These are phyloP conservation scores for Circaetus cinerascens DNA, from an alignment of 2,113 vertebrate genomes.

Conservation along the genomic window DNA sequence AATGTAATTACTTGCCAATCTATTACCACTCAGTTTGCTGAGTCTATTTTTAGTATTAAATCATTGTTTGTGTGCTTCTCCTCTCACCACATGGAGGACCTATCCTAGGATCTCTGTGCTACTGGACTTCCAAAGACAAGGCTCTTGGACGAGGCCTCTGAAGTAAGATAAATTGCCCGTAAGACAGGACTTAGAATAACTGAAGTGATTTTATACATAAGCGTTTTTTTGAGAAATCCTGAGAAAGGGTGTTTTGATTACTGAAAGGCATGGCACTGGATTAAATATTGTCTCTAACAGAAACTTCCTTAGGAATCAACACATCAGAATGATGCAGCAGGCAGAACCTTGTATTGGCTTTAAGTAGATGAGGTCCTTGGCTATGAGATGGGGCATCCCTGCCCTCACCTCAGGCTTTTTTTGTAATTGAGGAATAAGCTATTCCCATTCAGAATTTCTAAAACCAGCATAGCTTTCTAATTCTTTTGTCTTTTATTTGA, in stretches of 20 bases:
- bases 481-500: not conserved
- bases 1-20: conserved; percentile 32
- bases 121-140: not conserved
- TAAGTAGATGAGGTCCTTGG: not conserved
- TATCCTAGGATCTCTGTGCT: not conserved
- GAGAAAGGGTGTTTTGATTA: not conserved
- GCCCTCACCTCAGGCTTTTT: not conserved
- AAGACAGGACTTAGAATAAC: not conserved
- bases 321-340: not conserved
- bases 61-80: not conserved
- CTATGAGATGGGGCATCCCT: not conserved
- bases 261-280: not conserved
- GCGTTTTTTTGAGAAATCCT: not conserved
- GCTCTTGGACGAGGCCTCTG: not conserved
- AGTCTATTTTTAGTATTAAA: conserved; percentile 20
- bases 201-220: not conserved
- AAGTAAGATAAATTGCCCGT: not conserved
- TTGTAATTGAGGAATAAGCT: not conserved
- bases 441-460: not conserved
- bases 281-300: not conserved
- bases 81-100: not conserved
- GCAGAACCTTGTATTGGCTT: accelerated
- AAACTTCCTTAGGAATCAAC: not conserved
- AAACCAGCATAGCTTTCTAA: not conserved
- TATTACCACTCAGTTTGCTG: not conserved